phyloP scores from a whole-genome alignment of 2,113 vertebrate species.

The Pterocles burchelli region DNA sequence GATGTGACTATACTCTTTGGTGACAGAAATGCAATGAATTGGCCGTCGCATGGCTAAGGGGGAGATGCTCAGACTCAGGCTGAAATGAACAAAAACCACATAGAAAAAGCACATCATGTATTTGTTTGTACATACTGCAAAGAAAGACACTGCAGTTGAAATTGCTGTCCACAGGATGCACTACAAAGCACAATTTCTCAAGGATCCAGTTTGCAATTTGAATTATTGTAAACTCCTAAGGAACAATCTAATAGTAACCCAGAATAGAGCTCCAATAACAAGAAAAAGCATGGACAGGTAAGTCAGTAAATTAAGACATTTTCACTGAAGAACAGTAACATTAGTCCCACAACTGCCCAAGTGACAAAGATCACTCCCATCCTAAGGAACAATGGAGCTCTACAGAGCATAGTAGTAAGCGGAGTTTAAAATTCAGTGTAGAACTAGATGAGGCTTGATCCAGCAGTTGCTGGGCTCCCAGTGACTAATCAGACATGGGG shows the following conservation, averaged over 20 bases:
- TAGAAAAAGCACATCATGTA: not conserved
- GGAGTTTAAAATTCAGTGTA: not conserved
- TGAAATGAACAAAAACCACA: conserved; percentile 69
- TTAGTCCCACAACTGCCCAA: not conserved
- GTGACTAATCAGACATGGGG: not conserved
- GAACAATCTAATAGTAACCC: not conserved
- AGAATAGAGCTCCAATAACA: not conserved
- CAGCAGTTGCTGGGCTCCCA: not conserved
- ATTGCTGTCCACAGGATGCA: not conserved
- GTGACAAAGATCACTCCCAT: not conserved
- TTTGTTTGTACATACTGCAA: not conserved
- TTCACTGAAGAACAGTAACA: not conserved
- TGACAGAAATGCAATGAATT: conserved; percentile 89
- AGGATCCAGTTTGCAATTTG: not conserved
- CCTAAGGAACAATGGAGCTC: not conserved
- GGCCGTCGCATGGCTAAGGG: conserved; percentile 92
- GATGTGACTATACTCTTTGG: conserved; percentile 93
- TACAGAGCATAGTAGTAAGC: not conserved
- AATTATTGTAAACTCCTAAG: not conserved
- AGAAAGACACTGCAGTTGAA: not conserved
- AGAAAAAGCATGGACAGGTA: not conserved
- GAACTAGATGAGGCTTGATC: not conserved
- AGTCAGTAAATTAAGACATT: not conserved
- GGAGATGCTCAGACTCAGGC: conserved; percentile 83
- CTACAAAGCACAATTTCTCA: not conserved